Base-by-base conservation (phyloP, 2,888 invertebrate genomes). In the Eupithecia tripunctaria region DNA sequence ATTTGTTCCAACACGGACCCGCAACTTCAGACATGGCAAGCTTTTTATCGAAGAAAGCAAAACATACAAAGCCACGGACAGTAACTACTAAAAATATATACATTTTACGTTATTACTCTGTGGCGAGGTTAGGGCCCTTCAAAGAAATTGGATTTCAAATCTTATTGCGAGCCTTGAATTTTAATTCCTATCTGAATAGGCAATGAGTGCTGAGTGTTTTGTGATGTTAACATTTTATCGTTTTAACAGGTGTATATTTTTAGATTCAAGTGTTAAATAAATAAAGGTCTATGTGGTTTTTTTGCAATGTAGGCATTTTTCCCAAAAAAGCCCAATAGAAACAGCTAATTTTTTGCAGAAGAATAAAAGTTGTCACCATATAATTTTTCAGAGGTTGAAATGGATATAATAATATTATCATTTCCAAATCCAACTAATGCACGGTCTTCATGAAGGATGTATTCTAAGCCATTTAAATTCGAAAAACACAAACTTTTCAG, bases 111-210 rank as follows among this genome's bases (percentile, higher is more conserved):
- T 72, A 70, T 56, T 66, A 67, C 59, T 56, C 43, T 65, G 32
- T 56, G 67, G 43, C 59, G n/a, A 71, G 62, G 71, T 71, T 69
- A 67, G 69, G 43, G 67, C 43, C 64, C 74, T 70, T 59, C 68
- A 70, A 72, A 70, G 69, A 75, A 72, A 72, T 72, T 72, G 71
- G 71, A 66, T 74, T 75, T 63, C 43, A 38, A 70, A 67, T 72
- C 71, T 75, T 70, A 72, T 72, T 75, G 72, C 69, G 64, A 72
- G 70, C 67, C 67, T 69, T 72, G 72, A 67, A 75, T 75, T 72
- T 75, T 60, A 72, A 75, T 75, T 66, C 68, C 8, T 64, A 56
- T 67, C 70, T 72, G 71, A 67, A 71, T 72, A 70, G 64, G 67
- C 74, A 72, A 72, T 67, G 74, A 67, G 71, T 59, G 56, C 21